Evolutionary conservation across 2,797 vertebrate species (phyloP).

Genomic region (Kryptolebias ocellatus): DNA sequence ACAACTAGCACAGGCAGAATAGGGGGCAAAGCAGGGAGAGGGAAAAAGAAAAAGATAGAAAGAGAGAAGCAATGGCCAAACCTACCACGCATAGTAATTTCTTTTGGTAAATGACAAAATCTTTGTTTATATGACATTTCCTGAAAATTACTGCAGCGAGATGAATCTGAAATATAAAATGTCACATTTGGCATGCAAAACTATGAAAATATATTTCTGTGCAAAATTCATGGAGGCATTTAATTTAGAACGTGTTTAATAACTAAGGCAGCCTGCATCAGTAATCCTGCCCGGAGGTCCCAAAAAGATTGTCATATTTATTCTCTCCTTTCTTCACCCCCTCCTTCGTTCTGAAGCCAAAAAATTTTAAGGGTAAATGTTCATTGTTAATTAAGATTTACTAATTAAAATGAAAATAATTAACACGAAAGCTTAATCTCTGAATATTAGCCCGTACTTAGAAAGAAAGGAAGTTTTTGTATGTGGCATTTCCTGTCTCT

Average conservation of each 20-base stretch:
- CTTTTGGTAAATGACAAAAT: conserved; percentile 99
- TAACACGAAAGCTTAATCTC: conserved; percentile 94
- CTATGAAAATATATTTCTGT: conserved; percentile 99
- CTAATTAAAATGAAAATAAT: conserved; percentile 99
- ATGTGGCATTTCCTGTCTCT: conserved; percentile 83
- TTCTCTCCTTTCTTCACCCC: conserved; percentile 88
- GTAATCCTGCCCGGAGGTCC: conserved; percentile 99
- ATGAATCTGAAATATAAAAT: conserved; percentile 99
- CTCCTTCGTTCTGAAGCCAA: conserved; percentile 87
- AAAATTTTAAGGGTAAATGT: conserved; percentile 97
- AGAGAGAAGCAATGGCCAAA: conserved; percentile 86
- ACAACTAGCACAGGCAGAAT: conserved; percentile 92
- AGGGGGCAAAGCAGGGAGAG: conserved; percentile 74
- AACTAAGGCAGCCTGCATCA: conserved; percentile 96
- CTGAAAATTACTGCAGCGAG: conserved; percentile 93
- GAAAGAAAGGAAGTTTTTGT: conserved; percentile 91
- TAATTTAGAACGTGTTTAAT: conserved; percentile 99
- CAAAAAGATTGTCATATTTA: conserved; percentile 99
- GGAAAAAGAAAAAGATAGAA: conserved; percentile 61
- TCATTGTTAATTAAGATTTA: conserved; percentile 99
- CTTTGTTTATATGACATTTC: conserved; percentile 99
- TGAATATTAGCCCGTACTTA: conserved; percentile 91
- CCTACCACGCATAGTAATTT: conserved; percentile 98
- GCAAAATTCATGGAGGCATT: conserved; percentile 99
- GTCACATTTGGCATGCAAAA: conserved; percentile 99